Evolutionary conservation across 1,140 invertebrate genomes (phyloP), one percentile per base, ranked within the genome.

Genomic region (Solen grandis): DNA sequence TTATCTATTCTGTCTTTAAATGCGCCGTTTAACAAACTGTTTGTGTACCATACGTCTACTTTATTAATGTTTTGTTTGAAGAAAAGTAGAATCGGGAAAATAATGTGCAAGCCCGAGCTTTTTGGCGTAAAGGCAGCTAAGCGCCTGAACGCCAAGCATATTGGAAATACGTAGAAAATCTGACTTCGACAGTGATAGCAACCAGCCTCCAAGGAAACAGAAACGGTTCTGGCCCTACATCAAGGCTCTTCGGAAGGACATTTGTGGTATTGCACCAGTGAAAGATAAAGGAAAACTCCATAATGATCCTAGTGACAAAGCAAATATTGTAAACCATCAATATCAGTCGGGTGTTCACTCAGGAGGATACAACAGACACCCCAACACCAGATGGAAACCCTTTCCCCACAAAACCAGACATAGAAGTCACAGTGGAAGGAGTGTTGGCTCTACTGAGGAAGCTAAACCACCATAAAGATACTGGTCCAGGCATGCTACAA

Each of bases 131-230:
- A n/a, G n/a, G n/a, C n/a, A n/a, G n/a, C n/a, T n/a, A n/a, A n/a
- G n/a, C n/a, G n/a, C n/a, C n/a, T n/a, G n/a, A n/a, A n/a, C n/a
- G 55, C 10, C 55, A 59, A 59, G 10, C 55, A 13, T 59, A 59
- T 25, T 59, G 55, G 55, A 25, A 10, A 59, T 22, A 59, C 29
- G 25, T 59, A 8, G 25, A 59, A 14, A 22, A 59, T 27, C 10
- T 59, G 29, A 59, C n/a, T n/a, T 59, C n/a, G 55, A 59, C 19
- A 22, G 10, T 59, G 55, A 59, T 14, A 59, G n/a, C n/a, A 8
- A 25, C 25, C 10, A 59, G 22, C 55, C 55, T 22, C 10, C 55
- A 19, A 59, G 29, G 55, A 14, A 59, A 59, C 10, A 10, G 25
- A 59, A 59, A 59, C 8, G 29, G 55, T 14, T 59, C 29, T 25